phyloP scores from a whole-genome alignment of 2,888 invertebrate species.

The Norana najaformis region DNA sequence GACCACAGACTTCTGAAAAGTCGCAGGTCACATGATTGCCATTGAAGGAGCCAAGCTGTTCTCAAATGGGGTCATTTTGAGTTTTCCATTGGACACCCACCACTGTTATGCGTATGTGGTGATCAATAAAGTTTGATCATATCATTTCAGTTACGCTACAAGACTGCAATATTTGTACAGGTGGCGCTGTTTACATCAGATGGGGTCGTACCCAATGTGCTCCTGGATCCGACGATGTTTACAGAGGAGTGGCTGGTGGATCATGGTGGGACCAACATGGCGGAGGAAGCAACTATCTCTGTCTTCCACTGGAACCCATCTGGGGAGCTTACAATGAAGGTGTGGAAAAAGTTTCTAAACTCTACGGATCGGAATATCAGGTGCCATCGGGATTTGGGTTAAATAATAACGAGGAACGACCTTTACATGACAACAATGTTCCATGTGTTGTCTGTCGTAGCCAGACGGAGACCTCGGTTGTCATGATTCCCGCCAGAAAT shows the following conservation, averaged over 20 bases:
- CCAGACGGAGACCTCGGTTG: not conserved
- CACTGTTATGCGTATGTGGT: too few species aligned
- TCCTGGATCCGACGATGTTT: not conserved
- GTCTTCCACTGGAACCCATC: conserved; percentile 38
- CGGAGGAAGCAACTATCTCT: conserved; percentile 38
- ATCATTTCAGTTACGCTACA: too few species aligned
- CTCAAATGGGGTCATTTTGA: too few species aligned
- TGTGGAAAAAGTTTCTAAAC: not conserved
- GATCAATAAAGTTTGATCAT: too few species aligned
- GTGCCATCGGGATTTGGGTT: not conserved
- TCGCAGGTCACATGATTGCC: too few species aligned
- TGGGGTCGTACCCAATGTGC: not conserved
- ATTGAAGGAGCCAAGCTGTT: too few species aligned
- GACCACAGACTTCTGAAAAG: too few species aligned
- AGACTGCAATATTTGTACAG: not conserved
- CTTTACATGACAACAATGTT: conserved; percentile 37
- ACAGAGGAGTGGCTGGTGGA: conserved; percentile 21
- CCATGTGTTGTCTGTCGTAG: conserved; percentile 43
- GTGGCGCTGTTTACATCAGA: not conserved
- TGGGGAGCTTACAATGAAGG: conserved; percentile 27
- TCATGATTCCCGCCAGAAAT: conserved; percentile 18
- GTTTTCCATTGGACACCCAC: too few species aligned
- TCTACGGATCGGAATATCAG: conserved; percentile 41
- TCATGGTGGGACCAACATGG: conserved; percentile 14
- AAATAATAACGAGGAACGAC: not conserved